These are phyloP conservation scores for Acanthosepion esculentum DNA, from an alignment of 2,888 invertebrate species.

Conservation along the genomic window DNA sequence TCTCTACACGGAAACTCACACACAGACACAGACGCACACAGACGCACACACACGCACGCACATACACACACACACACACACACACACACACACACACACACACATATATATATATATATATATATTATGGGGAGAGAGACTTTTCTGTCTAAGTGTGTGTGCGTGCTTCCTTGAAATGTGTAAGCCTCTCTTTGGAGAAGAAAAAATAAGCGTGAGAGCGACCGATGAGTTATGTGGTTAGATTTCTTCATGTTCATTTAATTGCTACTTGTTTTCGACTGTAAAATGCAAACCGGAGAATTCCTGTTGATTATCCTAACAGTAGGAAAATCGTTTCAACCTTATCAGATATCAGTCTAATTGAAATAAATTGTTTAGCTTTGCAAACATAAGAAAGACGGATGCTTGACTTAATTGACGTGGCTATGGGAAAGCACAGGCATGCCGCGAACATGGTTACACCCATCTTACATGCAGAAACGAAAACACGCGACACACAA, in stretches of 20 bases:
- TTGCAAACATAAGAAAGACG: slow-evolving; percentile 33
- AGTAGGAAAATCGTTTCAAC: background rate
- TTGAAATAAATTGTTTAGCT: slow-evolving; percentile 33
- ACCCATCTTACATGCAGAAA: background rate
- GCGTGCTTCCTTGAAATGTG: no score
- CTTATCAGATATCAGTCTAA: background rate
- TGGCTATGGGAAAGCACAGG: background rate
- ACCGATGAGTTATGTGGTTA: background rate
- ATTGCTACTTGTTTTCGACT: background rate
- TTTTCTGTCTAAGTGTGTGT: no score
- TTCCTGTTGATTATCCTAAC: background rate
- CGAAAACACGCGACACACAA: background rate
- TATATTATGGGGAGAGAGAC: no score
- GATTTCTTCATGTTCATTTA: background rate
- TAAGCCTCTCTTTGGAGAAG: no score
- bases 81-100: no score
- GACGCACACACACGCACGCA: no score
- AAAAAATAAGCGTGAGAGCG: background rate
- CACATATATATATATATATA: no score
- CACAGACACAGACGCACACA: no score
- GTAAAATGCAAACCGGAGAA: background rate
- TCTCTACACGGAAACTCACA: no score
- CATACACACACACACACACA: no score
- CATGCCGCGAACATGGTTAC: background rate
- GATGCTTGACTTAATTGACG: background rate